phyloP scores from a whole-genome alignment of 2,113 vertebrate genomes.

The Jacana jacana region DNA sequence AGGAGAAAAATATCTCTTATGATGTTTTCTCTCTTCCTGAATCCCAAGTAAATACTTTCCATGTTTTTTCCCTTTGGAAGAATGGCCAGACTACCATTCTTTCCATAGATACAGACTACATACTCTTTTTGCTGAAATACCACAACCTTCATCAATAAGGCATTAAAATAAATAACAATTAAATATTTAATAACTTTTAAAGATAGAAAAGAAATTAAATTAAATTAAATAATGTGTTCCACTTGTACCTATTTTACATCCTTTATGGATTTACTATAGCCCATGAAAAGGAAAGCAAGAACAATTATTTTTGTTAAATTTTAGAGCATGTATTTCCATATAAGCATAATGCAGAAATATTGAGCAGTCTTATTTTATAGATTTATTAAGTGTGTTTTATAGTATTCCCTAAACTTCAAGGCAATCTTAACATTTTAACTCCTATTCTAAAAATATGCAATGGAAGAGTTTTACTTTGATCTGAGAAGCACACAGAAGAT shows the following conservation, averaged over 20 bases:
- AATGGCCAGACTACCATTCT: background rate
- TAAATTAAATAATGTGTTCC: background rate
- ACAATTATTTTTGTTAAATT: slow-evolving; percentile 31
- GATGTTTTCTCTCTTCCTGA: background rate
- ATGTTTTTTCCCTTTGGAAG: background rate
- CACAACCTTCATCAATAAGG: background rate
- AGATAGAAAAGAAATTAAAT: background rate
- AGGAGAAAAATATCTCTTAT: background rate
- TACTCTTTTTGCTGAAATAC: slow-evolving; percentile 22
- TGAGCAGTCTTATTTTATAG: slow-evolving; percentile 17
- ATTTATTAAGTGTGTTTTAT: slow-evolving; percentile 45
- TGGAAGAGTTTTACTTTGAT: slow-evolving; percentile 12
- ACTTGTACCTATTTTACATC: background rate
- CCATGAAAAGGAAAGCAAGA: slow-evolving; percentile 22
- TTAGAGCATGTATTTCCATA: slow-evolving; percentile 25
- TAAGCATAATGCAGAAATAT: slow-evolving; percentile 24
- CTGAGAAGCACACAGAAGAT: background rate
- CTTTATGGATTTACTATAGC: slow-evolving; percentile 34
- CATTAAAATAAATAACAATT: background rate
- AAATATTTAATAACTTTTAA: background rate
- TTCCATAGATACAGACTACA: background rate
- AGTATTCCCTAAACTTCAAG: slow-evolving; percentile 12
- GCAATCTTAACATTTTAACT: slow-evolving; percentile 14
- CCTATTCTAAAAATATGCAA: slow-evolving; percentile 1
- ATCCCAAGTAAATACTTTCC: background rate